Evolutionary conservation across 2,797 vertebrate species (phyloP).

Genomic region (Myripristis murdjan): DNA sequence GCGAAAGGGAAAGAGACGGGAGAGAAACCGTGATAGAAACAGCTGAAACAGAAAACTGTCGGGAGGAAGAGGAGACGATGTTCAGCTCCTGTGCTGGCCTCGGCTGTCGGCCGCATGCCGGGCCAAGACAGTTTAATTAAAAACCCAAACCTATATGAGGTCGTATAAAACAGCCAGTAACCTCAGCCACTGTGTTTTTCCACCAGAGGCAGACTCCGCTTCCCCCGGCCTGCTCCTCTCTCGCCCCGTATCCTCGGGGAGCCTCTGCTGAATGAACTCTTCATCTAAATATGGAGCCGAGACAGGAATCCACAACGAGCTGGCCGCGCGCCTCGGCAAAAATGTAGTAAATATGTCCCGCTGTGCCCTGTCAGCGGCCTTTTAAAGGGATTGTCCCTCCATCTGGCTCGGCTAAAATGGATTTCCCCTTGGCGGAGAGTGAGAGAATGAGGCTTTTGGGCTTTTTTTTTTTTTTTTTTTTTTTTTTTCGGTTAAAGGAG

Average conservation of each 20-base stretch:
- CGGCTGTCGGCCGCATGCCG: too few species aligned
- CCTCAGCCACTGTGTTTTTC: slow-evolving; percentile 53
- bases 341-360: slow-evolving; percentile 57
- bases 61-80: slow-evolving; percentile 39
- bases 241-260: slow-evolving; percentile 39
- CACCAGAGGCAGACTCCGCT: slow-evolving; percentile 38
- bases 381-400: slow-evolving; percentile 57
- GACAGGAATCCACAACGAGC: slow-evolving; percentile 59
- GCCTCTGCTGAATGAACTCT: slow-evolving; percentile 61
- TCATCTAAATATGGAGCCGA: slow-evolving; percentile 65
- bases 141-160: slow-evolving; percentile 28
- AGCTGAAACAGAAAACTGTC: too few species aligned
- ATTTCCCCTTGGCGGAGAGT: slow-evolving; percentile 28
- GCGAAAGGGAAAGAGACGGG: slow-evolving; percentile 6
- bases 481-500: slow-evolving; percentile 27
- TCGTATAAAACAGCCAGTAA: slow-evolving; percentile 38
- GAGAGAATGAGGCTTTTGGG: slow-evolving; percentile 7
- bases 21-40: slow-evolving; percentile 22
- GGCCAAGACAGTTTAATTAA: too few species aligned
- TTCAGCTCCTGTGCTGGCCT: not conserved
- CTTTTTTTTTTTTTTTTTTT: too few species aligned
- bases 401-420: slow-evolving; percentile 34
- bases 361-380: slow-evolving; percentile 55
- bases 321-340: slow-evolving; percentile 6
- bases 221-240: slow-evolving; percentile 42